Conservation (phyloP, 53 echinoderm and acorn worm species). For the Crossaster papposus region DNA sequence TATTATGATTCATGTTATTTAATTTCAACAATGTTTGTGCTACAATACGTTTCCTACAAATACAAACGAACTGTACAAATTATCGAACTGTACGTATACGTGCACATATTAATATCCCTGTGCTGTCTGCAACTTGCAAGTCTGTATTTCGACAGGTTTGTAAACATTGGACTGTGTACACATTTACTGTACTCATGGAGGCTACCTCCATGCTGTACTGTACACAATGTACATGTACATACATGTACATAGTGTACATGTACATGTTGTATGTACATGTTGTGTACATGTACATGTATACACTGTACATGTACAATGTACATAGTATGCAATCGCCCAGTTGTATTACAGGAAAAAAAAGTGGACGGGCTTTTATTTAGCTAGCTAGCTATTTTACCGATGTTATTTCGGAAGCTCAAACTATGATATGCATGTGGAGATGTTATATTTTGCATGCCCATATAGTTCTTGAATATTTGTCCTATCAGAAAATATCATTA, state of each 20-base stretch:
- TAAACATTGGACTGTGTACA: too few species aligned
- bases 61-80: too few species aligned
- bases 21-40: too few species aligned
- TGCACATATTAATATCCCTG: too few species aligned
- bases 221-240: constrained; percentile 11
- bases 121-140: too few species aligned
- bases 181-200: neutral
- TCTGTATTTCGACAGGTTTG: too few species aligned
- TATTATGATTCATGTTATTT: too few species aligned
- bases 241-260: constrained; percentile 17
- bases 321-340: neutral
- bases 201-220: neutral
- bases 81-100: neutral
- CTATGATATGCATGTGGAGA: constrained; percentile 21
- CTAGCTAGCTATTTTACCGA: neutral
- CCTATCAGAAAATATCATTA: constrained; percentile 8
- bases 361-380: too few species aligned
- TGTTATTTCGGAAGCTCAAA: neutral
- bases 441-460: neutral
- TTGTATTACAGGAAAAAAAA: too few species aligned
- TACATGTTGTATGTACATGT: neutral
- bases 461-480: constrained; percentile 18
- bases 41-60: too few species aligned
- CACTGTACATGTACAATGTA: neutral
- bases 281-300: neutral